Base-by-base conservation (phyloP, 2,113 vertebrate species). In the Apus apus region DNA sequence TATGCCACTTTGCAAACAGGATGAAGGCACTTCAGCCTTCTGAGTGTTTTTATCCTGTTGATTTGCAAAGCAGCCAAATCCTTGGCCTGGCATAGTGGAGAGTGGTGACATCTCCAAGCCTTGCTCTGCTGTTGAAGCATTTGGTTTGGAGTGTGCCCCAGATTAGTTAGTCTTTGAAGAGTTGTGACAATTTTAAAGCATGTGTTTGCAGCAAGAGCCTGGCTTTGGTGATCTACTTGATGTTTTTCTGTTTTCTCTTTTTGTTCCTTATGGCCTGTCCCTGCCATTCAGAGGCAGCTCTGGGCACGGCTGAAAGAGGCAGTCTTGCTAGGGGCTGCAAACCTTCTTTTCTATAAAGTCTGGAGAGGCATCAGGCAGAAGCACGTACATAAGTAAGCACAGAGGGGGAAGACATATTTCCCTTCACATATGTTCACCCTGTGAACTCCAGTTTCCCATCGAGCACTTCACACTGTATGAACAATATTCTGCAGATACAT, bases 21-120 rank as follows among this genome's bases (percentile, higher is more conserved):
- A 84, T 51, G 64, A 79, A 91, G 67, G 65, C 34, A 84, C 90
- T 96, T 95, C 89, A 94, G 94, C 85, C 82, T 79, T 62, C 78
- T 68, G 68, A 95, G 93, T 73, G 51, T 62, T 88, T 90, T 50
- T 68, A 84, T 96, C 92, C 87, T 65, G 72, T 51, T 66, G 43
- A 23, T 77, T 64, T 83, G 75, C 72, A 85, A 93, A 91, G 67
- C 56, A 53, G 85, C 74, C 78, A 90, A 81, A 74, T 36, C 48
- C 38, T 80, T 85, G 51, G 38, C 45, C 29, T 6, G 11, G 34
- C 3, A 1, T 23, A 34, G 51, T 0, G 0, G 43, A 53, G 23
- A 19, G 50, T 8, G 23, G n/a, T 62, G 62, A 58, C 3, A 3
- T 54, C 48, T 38, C 57, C 27, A n/a, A 66, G 73, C 30, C 61